Evolutionary conservation across 2,797 vertebrate species (phyloP).

Genomic region (Coracias cyanogaster): DNA sequence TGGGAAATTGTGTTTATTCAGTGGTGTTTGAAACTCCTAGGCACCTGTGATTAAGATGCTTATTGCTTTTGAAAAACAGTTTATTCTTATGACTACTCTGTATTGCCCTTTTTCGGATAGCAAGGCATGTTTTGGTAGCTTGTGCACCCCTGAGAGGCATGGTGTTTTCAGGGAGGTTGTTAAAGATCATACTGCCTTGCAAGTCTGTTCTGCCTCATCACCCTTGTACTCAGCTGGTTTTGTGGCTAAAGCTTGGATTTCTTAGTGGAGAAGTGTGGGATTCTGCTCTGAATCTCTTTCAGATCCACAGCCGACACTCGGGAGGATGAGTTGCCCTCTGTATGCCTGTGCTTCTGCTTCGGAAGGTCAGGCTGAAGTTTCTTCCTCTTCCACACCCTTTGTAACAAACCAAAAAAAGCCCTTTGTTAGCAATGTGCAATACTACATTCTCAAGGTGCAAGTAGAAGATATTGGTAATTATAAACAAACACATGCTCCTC

Average conservation of each 20-base stretch:
- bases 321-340: background rate
- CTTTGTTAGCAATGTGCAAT: background rate
- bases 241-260: background rate
- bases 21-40: background rate
- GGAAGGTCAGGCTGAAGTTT: background rate
- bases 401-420: background rate
- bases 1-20: background rate
- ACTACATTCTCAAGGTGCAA: background rate
- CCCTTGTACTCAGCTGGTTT: background rate
- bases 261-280: background rate
- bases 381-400: background rate
- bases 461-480: background rate
- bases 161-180: background rate
- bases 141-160: background rate
- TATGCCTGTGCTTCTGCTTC: background rate
- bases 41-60: background rate
- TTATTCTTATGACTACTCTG: background rate
- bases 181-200: background rate
- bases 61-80: background rate
- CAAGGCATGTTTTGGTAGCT: background rate
- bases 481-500: background rate
- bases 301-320: background rate
- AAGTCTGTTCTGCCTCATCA: background rate
- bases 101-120: background rate
- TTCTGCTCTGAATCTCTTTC: background rate